Conservation (phyloP, 1,140 invertebrate species). For the Apis dorsata region DNA sequence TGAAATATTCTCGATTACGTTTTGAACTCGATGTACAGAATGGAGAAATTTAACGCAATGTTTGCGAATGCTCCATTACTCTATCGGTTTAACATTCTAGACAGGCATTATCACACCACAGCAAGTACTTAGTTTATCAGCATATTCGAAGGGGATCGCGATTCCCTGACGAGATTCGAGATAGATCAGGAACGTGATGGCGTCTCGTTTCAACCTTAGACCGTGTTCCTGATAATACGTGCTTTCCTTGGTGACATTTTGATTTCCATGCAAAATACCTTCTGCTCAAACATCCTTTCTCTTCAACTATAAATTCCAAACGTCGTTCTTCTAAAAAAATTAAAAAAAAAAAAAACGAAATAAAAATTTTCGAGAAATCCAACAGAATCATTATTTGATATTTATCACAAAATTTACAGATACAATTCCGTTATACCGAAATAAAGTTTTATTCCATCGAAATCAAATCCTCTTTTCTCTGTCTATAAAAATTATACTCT, state of each 20-base stretch:
- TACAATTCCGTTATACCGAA: no score
- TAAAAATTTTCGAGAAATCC: no score
- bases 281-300: neutral
- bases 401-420: no score
- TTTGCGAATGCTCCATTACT: neutral
- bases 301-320: no score
- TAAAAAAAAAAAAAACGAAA: neutral
- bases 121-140: slow-evolving; percentile 10
- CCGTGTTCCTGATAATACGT: neutral
- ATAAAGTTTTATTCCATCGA: no score
- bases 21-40: no score
- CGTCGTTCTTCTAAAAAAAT: no score
- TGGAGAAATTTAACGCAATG: neutral
- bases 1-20: no score
- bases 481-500: no score
- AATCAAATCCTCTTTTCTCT: no score
- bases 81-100: slow-evolving; percentile 6
- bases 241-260: neutral
- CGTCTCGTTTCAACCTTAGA: neutral
- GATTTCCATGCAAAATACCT: neutral
- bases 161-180: slow-evolving; percentile 7
- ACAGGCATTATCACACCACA: neutral
- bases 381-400: no score
- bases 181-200: slow-evolving; percentile 22
- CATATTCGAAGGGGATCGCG: slow-evolving; percentile 12